These are phyloP conservation scores for Scaptomyza reducta DNA, from an alignment of 2,888 invertebrate species.

Conservation along the genomic window DNA sequence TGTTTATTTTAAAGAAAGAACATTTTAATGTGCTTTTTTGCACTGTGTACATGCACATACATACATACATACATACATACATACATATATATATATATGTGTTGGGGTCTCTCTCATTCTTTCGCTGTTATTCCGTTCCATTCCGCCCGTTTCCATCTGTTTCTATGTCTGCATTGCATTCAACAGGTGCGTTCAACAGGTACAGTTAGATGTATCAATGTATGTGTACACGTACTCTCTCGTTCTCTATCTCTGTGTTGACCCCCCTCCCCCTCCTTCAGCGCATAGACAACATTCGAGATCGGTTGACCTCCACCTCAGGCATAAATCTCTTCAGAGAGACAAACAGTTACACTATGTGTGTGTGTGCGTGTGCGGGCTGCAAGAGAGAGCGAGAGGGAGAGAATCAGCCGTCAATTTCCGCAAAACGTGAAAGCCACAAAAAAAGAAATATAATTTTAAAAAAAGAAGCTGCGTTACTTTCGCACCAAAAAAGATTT, in stretches of 20 bases:
- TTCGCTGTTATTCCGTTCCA: slow-evolving; percentile 1
- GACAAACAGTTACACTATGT: neutral
- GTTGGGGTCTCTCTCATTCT: neutral
- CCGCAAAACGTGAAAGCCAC: slow-evolving; percentile 50
- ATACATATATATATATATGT: neutral
- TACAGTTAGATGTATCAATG: neutral
- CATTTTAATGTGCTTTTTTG: neutral
- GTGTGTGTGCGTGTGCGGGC: neutral
- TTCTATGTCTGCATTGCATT: slow-evolving; percentile 1
- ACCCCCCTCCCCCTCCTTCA: too few relatives aligned
- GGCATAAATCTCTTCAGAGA: slow-evolving; percentile 29
- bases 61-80: neutral
- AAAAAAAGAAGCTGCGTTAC: slow-evolving; percentile 29
- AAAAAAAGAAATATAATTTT: too few relatives aligned
- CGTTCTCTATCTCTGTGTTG: slow-evolving; percentile 2
- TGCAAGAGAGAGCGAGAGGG: neutral
- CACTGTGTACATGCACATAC: neutral
- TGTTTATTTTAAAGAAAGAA: too few relatives aligned
- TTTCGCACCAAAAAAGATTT: slow-evolving; percentile 39
- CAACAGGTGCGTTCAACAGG: neutral
- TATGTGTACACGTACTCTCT: too few relatives aligned
- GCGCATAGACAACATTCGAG: slow-evolving; percentile 19
- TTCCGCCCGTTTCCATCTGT: slow-evolving; percentile 32
- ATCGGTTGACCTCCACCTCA: slow-evolving; percentile 45
- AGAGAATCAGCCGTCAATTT: slow-evolving; percentile 43